Base-by-base conservation (phyloP, 2,113 vertebrate genomes). In the Phalacrocorax carbo region DNA sequence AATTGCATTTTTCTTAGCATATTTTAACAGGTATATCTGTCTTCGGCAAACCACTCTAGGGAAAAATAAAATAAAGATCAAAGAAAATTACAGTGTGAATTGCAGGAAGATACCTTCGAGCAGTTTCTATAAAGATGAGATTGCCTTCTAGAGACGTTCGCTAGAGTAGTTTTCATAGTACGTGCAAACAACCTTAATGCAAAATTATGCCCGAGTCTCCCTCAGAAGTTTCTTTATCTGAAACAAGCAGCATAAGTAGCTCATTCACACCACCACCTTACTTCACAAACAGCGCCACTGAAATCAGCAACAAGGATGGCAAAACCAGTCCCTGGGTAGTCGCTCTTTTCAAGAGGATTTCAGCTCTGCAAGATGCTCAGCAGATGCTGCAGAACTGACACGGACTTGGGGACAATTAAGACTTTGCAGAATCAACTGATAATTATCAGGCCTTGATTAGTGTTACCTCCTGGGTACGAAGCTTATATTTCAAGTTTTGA, bases 151-250 rank as follows among this genome's bases (percentile, higher is more conserved):
- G 36, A 82, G 36, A 87, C 85, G 68, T 62, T 89, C 54, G 87
- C 94, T 49, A 65, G 58, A 82, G 81, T 30, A 84, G 66, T 85
- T 95, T 91, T 57, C 25, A 38, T 20, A 38, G 49, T 82, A 89
- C 1, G 11, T 91, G 55, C 70, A 88, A 91, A 87, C 73, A 88
- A 54, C 68, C n/a, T 54, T 77, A 85, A 82, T 64, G 29, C 34
- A 86, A 84, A 94, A 94, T 72, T 85, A 76, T 51, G 65, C 79
- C 46, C 0, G 1, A 82, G 42, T 55, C 77, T 77, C 36, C 65
- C 65, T 96, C 62, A 85, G 77, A 72, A 76, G 30, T 91, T 91
- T 22, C 46, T 90, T 91, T 91, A 82, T 79, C 88, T 86, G 72
- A 94, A 87, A 72, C 8, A 94, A 94, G 44, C 46, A 93, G 30